phyloP scores from a whole-genome alignment of 2,888 invertebrate genomes.

The Invenusta paracnida region DNA sequence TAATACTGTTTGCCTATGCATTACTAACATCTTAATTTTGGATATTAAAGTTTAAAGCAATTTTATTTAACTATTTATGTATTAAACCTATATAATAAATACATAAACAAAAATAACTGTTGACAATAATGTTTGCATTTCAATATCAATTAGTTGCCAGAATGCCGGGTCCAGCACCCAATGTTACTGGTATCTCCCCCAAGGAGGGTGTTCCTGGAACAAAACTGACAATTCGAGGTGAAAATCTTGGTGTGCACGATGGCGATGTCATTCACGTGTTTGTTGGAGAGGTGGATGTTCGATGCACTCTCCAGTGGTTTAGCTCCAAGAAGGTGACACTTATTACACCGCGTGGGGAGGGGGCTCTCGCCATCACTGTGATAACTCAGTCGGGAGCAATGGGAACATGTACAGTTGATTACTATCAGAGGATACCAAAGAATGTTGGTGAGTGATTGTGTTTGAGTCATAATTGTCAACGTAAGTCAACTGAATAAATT shows the following conservation, averaged over 20 bases:
- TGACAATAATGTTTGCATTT: too few relatives aligned
- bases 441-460: too few relatives aligned
- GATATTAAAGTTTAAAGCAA: too few relatives aligned
- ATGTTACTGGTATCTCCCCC: constrained; percentile 92
- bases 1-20: too few relatives aligned
- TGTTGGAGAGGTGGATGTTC: neutral
- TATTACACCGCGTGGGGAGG: constrained; percentile 49
- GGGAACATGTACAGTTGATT: constrained; percentile 79
- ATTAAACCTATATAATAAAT: too few relatives aligned
- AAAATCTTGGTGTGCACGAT: constrained; percentile 80
- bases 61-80: too few relatives aligned
- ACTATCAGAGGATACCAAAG: neutral
- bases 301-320: neutral
- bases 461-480: too few relatives aligned
- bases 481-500: too few relatives aligned
- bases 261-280: constrained; percentile 68
- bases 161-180: constrained; percentile 67
- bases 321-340: neutral
- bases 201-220: constrained; percentile 97
- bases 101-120: too few relatives aligned
- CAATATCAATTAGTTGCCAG: too few relatives aligned
- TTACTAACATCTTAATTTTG: too few relatives aligned
- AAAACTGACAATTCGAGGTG: constrained; percentile 85
- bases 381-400: constrained; percentile 65
- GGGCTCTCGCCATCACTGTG: constrained; percentile 58